Evolutionary conservation across 2,113 vertebrate genomes (phyloP).

Genomic region (Balaeniceps rex): DNA sequence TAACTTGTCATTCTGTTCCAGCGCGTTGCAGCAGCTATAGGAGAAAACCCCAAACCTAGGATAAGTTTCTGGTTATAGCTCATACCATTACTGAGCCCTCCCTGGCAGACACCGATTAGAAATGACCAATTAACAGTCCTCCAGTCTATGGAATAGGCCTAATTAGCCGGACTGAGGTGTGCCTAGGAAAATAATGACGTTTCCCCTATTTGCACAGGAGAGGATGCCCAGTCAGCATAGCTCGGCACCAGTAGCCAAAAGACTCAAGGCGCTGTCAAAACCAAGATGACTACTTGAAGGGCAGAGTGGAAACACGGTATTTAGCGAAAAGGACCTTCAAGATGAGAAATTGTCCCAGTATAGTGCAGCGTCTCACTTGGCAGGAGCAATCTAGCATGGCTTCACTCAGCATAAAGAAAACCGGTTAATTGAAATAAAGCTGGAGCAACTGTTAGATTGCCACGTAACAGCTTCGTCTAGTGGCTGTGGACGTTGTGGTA

Average conservation of each 20-base stretch:
- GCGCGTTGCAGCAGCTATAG: background rate
- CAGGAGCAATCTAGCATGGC: background rate
- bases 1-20: background rate
- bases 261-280: background rate
- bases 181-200: background rate
- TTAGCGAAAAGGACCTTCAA: background rate
- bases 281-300: background rate
- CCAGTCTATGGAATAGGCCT: background rate
- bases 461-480: background rate
- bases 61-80: background rate
- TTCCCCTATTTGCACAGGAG: background rate
- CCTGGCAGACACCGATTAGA: background rate
- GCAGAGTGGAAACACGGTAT: accelerated
- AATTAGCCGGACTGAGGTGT: background rate
- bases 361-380: background rate
- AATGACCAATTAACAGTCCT: slow-evolving; percentile 13
- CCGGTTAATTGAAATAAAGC: background rate
- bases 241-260: background rate
- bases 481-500: background rate
- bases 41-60: background rate
- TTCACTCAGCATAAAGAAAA: background rate
- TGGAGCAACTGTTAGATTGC: background rate
- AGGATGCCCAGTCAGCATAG: background rate
- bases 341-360: background rate
- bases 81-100: background rate